Conservation (phyloP, 2,113 vertebrate species). For the Nipponia nippon region DNA sequence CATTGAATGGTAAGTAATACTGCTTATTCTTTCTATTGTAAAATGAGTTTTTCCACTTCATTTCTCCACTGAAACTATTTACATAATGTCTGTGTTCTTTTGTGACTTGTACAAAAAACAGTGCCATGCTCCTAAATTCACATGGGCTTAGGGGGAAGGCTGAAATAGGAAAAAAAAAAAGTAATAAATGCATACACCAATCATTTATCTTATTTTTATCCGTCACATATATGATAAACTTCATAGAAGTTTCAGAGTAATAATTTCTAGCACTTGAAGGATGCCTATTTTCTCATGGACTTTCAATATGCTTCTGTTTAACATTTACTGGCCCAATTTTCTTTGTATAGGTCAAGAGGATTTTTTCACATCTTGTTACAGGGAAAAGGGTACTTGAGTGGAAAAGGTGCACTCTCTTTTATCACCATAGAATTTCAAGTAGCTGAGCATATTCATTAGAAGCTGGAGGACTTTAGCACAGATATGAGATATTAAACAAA, state of each 20-base stretch:
- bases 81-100: conserved; percentile 35
- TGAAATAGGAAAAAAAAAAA: not conserved
- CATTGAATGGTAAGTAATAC: not conserved
- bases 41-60: conserved; percentile 47
- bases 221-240: not conserved
- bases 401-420: not conserved
- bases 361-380: conserved; percentile 18
- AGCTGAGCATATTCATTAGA: conserved; percentile 7
- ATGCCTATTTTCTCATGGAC: not conserved
- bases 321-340: conserved; percentile 25
- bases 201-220: conserved; percentile 10
- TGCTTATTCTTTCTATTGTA: conserved; percentile 2
- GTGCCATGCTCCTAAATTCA: not conserved
- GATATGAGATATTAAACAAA: not conserved
- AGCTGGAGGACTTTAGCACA: not conserved
- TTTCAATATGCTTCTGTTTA: conserved; percentile 20
- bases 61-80: conserved; percentile 49
- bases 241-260: not conserved
- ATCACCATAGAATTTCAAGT: not conserved
- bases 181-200: not conserved
- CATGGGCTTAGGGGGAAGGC: not conserved
- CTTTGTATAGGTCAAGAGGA: conserved; percentile 39
- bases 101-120: not conserved
- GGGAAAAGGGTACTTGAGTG: conserved; percentile 20
- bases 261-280: not conserved